Conservation (phyloP, 53 echinoderm and acorn worm genomes). For the Holothuria scabra region DNA sequence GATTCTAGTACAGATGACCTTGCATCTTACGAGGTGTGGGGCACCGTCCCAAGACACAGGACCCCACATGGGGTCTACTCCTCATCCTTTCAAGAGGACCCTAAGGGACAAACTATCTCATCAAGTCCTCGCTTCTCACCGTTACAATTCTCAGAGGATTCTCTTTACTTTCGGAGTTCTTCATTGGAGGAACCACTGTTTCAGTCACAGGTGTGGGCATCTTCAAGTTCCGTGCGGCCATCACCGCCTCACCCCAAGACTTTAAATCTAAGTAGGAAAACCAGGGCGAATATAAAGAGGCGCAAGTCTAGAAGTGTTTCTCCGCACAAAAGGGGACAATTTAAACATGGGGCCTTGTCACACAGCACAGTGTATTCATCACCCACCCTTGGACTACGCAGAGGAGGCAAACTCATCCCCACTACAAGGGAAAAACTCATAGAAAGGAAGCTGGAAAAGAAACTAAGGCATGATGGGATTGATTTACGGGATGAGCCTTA, state of each 20-base stretch:
- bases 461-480: constrained; percentile 81
- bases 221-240: background rate
- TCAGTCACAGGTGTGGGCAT: constrained; percentile 31
- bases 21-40: constrained; percentile 8
- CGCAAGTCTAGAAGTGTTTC: constrained; percentile 91
- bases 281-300: constrained; percentile 55
- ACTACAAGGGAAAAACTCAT: constrained; percentile 76
- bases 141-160: constrained; percentile 32
- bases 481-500: constrained; percentile 89
- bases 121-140: constrained; percentile 20
- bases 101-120: background rate
- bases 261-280: constrained; percentile 35
- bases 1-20: constrained; percentile 20
- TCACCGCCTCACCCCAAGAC: constrained; percentile 38
- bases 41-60: constrained; percentile 35
- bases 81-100: background rate
- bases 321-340: constrained; percentile 75
- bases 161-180: constrained; percentile 38
- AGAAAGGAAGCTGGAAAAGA: constrained; percentile 77
- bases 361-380: constrained; percentile 68
- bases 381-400: constrained; percentile 76
- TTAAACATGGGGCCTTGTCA: constrained; percentile 39
- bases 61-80: constrained; percentile 6
- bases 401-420: constrained; percentile 51
- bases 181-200: constrained; percentile 38